A percentile compares a stretch with the other conserved stretches of the same genome.
Evolutionary conservation across 1,140 invertebrate species (phyloP).

Genomic region (Anagrus nilaparvatae): DNA sequence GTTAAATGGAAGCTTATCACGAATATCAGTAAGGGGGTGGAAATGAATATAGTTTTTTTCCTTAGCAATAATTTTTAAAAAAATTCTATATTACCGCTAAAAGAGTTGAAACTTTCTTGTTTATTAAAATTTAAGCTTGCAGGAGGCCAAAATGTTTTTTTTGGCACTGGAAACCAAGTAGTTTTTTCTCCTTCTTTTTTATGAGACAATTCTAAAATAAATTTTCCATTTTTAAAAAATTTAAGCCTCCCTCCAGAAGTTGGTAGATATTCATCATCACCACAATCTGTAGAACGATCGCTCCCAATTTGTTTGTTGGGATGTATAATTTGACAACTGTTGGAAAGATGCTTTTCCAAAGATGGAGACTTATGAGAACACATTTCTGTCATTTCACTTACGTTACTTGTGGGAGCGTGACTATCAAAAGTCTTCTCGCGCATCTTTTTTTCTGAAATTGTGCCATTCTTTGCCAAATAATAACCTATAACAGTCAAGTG

Average conservation of each 20-base stretch:
- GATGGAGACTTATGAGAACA: slow-evolving; percentile 37
- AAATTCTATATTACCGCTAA: slow-evolving; percentile 44
- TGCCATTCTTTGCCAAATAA: slow-evolving; percentile 39
- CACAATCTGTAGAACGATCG: neutral
- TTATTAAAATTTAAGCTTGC: slow-evolving; percentile 49
- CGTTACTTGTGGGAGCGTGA: slow-evolving; percentile 39
- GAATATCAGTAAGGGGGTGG: neutral
- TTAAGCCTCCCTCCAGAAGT: slow-evolving; percentile 46
- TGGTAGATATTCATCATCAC: slow-evolving; percentile 20
- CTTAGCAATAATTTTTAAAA: no score
- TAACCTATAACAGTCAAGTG: no score
- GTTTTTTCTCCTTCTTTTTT: slow-evolving; percentile 68
- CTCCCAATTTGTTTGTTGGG: neutral
- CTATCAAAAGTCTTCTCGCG: slow-evolving; percentile 42
- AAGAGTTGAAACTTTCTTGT: slow-evolving; percentile 52
- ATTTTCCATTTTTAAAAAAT: slow-evolving; percentile 70
- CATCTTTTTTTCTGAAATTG: slow-evolving; percentile 36
- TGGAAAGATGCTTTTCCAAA: slow-evolving; percentile 21
- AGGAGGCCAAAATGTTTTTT: slow-evolving; percentile 77
- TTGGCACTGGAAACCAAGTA: slow-evolving; percentile 76
- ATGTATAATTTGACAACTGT: neutral
- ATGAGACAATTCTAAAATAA: slow-evolving; percentile 75
- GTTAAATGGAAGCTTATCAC: no score
- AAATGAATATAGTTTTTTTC: neutral
- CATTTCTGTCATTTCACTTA: slow-evolving; percentile 41